Evolutionary conservation across 2,113 vertebrate species (phyloP), one percentile per base, ranked within the genome.

Genomic region (Oncorhynchus masou): DNA sequence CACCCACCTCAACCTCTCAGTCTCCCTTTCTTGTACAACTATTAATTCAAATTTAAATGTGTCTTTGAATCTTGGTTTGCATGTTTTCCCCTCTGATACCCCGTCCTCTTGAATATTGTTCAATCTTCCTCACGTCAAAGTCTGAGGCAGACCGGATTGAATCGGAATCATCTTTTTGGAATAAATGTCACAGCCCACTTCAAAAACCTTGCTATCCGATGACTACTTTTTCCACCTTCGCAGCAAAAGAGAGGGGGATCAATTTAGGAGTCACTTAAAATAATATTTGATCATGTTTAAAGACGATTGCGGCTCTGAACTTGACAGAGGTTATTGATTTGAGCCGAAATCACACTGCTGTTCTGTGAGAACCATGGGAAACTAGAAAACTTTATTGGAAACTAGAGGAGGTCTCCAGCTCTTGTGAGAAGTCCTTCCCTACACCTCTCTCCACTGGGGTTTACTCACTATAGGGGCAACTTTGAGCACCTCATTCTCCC

Each of bases 231-330:
- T 13, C n/a, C 27, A 39, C 29, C 68, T 45, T n/a, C n/a, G 2
- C n/a, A 51, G 31, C 16, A 64, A 71, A 70, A 49, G 64, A 73
- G 49, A 25, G 48, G 27, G 66, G 66, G 45, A 83, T 81, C 77
- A 76, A 83, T 87, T 74, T 65, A 73, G 20, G 51, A 83, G 54
- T 77, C 76, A 71, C 57, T 77, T 78, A 20, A 81, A 74, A 79
- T 66, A 79, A 78, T 77, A 74, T 75, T 57, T 71, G 64, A 77
- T 76, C 59, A 71, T 34, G 74, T 85, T 87, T 76, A 79, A 79
- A 74, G 75, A 29, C 73, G 45, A 83, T 39, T 34, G 69, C 51
- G 62, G 49, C 25, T 73, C 71, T 68, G 67, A 31, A 31, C 69
- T 39, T 79, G 71, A 73, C 77, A 73, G 65, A 25, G 70, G 34